Conservation (phyloP, 2,888 invertebrate genomes). For the Leucophenga maculata region DNA sequence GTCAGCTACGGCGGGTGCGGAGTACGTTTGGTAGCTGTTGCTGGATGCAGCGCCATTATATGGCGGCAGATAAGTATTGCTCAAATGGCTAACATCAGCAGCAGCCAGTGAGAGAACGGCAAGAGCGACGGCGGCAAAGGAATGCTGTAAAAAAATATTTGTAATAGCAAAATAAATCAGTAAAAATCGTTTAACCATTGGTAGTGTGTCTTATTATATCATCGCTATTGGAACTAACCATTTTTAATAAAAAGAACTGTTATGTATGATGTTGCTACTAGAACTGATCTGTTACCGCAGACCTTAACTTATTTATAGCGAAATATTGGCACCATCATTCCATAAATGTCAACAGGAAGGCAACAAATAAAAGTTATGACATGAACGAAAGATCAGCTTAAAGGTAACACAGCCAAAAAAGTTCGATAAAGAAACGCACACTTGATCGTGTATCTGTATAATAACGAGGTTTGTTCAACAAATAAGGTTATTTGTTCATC, state of each 20-base stretch:
- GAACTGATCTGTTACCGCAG: slow-evolving; percentile 47
- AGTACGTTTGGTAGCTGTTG: slow-evolving; percentile 29
- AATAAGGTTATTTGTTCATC: too few species aligned
- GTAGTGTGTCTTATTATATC: not conserved
- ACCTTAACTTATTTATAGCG: slow-evolving; percentile 55
- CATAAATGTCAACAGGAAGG: slow-evolving; percentile 54
- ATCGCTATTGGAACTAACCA: slow-evolving; percentile 45
- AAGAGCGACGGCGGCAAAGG: slow-evolving; percentile 48
- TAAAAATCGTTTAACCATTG: not conserved
- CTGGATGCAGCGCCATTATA: slow-evolving; percentile 34
- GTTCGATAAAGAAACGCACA: not conserved
- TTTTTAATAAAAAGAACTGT: slow-evolving; percentile 36
- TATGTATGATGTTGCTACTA: slow-evolving; percentile 35
- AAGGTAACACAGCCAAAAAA: not conserved
- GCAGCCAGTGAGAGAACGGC: slow-evolving; percentile 52
- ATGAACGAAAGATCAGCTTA: too few species aligned
- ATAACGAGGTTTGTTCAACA: slow-evolving; percentile 41
- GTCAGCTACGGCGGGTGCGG: slow-evolving; percentile 23
- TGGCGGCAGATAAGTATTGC: slow-evolving; percentile 53
- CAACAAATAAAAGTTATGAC: slow-evolving; percentile 14
- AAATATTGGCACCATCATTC: slow-evolving; percentile 29
- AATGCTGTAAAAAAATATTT: slow-evolving; percentile 40
- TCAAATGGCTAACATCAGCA: slow-evolving; percentile 55
- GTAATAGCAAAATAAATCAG: slow-evolving; percentile 1
- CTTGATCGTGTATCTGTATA: slow-evolving; percentile 32